A percentile compares a stretch with the other conserved stretches of the same genome.
These are phyloP conservation scores for Drosophila ustulata DNA, from an alignment of 2,888 invertebrate genomes.

Conservation along the genomic window DNA sequence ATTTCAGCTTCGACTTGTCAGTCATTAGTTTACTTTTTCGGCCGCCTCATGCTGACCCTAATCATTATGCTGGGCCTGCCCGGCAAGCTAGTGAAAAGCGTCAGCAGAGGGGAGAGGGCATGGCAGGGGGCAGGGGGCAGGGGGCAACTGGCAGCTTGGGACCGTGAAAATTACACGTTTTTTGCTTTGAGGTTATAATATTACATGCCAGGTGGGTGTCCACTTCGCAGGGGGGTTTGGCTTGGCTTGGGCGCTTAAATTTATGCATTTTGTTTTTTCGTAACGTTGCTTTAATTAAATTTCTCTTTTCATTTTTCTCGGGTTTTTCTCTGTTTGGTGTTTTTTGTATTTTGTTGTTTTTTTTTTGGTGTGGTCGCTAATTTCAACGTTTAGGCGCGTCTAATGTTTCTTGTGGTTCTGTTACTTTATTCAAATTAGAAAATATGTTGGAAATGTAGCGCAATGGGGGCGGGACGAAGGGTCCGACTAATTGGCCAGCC, in stretches of 20 bases:
- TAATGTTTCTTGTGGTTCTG: conserved; percentile 65
- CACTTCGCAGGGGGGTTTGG: conserved; percentile 9
- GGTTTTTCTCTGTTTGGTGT: conserved; percentile 28
- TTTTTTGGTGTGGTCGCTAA: conserved; percentile 60
- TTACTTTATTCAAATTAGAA: conserved; percentile 70
- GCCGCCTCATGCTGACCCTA: conserved; percentile 66
- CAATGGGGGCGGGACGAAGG: conserved; percentile 26
- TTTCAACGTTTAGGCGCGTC: conserved; percentile 76
- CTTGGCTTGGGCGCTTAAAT: conserved; percentile 49
- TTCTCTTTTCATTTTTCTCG: conserved; percentile 56
- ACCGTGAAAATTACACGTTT: conserved; percentile 78
- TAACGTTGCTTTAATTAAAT: conserved; percentile 76
- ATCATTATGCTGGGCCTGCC: conserved; percentile 70
- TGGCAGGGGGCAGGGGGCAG: not conserved
- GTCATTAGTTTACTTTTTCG: conserved; percentile 27
- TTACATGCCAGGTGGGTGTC: conserved; percentile 66
- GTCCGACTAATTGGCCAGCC: conserved; percentile 62
- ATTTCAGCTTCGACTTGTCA: conserved; percentile 31
- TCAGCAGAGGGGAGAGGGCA: conserved; percentile 4
- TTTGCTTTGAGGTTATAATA: conserved; percentile 65
- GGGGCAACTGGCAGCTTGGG: conserved; percentile 56
- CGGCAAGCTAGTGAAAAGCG: conserved; percentile 63
- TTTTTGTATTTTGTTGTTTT: conserved; percentile 14
- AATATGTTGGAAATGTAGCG: conserved; percentile 58
- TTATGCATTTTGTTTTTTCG: conserved; percentile 66